phyloP scores from a whole-genome alignment of 2,113 vertebrate species.

The Pelvicachromis taeniatus region DNA sequence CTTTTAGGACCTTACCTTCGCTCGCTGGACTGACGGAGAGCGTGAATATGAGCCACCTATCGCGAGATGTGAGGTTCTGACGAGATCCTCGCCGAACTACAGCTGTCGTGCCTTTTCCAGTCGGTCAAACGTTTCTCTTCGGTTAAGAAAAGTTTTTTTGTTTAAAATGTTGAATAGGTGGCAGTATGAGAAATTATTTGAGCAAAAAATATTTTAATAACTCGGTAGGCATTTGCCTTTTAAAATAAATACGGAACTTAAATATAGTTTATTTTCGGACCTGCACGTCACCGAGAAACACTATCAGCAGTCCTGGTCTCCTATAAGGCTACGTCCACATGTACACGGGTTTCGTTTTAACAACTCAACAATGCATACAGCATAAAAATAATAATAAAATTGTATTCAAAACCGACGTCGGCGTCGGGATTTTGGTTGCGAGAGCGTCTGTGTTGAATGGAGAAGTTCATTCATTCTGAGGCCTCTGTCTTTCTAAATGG shows the following conservation, averaged over 20 bases:
- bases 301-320: neutral
- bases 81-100: neutral
- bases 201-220: neutral
- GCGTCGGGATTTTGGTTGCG: too few relatives aligned
- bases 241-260: neutral
- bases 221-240: neutral
- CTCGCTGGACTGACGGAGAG: neutral
- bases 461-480: too few relatives aligned
- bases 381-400: too few relatives aligned
- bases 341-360: too few relatives aligned
- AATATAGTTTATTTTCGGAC: neutral
- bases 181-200: neutral
- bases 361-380: too few relatives aligned
- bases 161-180: neutral
- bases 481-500: too few relatives aligned
- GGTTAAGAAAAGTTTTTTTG: neutral
- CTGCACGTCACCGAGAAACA: neutral
- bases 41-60: neutral
- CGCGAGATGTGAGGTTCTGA: slow-evolving; percentile 57
- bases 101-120: rapidly evolving
- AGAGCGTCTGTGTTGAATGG: too few relatives aligned
- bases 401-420: too few relatives aligned
- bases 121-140: neutral
- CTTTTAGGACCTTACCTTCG: slow-evolving; percentile 79
- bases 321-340: too few relatives aligned